Evolutionary conservation across 2,113 vertebrate species (phyloP), one percentile per base, ranked within the genome.

Genomic region (Morone saxatilis): DNA sequence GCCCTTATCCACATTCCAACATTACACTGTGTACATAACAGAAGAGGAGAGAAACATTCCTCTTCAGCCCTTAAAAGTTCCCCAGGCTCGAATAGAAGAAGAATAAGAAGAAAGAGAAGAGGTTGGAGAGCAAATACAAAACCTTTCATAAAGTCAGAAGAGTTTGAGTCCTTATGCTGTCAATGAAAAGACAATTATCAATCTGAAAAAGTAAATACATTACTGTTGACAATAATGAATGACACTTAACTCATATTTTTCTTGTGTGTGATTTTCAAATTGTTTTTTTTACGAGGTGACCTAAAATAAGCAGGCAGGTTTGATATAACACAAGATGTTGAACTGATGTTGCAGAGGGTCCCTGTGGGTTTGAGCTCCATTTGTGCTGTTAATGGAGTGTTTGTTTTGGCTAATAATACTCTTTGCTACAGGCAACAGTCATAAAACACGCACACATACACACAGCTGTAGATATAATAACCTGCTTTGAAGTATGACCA

Each of bases 331-430:
- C n/a, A 41, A 45, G 41, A 67, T 48, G 22, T 45, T 57, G 36
- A 57, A 56, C 13, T 76, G 50, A 69, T 54, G 63, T 9, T 36
- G 70, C 40, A 59, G 59, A 25, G 69, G 40, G 66, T 76, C 41
- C 54, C 67, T 16, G 40, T 41, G 68, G 69, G 74, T 67, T 65
- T 51, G 54, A 16, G 12, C 60, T 90, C 82, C 76, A 78, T 84
- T 85, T 85, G 53, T 61, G 72, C 38, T 43, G 20, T 70, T 88
- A 85, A 91, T 78, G 79, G 76, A 80, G 14, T 81, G 74, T 83
- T 84, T 81, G 60, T 73, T 73, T 61, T 47, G 67, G 75, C 70
- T 71, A 71, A 83, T 86, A 77, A 61, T 63, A 59, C 22, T 50
- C 56, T 67, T 63, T 81, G 80, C 77, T 72, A 11, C 59, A 16